Percentiles rank a stretch among this genome's conserved stretches.
These are phyloP conservation scores for Apodemia duryi DNA, from an alignment of 2,888 invertebrate genomes.

Conservation along the genomic window DNA sequence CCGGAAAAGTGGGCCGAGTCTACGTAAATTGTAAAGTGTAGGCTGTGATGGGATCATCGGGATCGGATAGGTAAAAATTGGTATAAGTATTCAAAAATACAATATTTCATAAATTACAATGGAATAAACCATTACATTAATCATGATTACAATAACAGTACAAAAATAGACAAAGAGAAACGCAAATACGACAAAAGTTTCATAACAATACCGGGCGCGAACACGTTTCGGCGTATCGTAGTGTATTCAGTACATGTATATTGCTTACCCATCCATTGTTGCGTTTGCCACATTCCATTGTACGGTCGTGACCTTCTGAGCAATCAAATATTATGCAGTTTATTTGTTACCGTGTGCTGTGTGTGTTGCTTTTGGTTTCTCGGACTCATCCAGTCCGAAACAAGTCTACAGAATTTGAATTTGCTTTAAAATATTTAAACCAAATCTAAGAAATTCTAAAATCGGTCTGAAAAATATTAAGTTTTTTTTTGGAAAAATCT, in stretches of 20 bases:
- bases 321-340: constrained; percentile 37
- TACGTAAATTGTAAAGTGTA: too few species aligned
- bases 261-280: constrained; percentile 56
- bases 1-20: too few species aligned
- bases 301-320: constrained; percentile 57
- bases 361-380: neutral
- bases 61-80: too few species aligned
- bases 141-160: neutral
- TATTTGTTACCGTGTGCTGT: constrained; percentile 30
- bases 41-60: too few species aligned
- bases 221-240: constrained; percentile 1
- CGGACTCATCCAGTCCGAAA: neutral
- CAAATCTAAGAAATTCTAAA: too few species aligned
- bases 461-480: too few species aligned
- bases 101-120: neutral
- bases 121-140: neutral
- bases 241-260: constrained; percentile 39
- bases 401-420: too few species aligned
- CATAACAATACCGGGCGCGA: neutral
- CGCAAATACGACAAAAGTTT: neutral
- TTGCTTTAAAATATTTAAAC: too few species aligned
- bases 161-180: constrained; percentile 8
- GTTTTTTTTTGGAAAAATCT: too few species aligned
- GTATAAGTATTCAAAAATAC: neutral
- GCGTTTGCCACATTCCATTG: constrained; percentile 58